Conservation (phyloP, 2,113 vertebrate species). For the Phylloscopus whistleri region DNA sequence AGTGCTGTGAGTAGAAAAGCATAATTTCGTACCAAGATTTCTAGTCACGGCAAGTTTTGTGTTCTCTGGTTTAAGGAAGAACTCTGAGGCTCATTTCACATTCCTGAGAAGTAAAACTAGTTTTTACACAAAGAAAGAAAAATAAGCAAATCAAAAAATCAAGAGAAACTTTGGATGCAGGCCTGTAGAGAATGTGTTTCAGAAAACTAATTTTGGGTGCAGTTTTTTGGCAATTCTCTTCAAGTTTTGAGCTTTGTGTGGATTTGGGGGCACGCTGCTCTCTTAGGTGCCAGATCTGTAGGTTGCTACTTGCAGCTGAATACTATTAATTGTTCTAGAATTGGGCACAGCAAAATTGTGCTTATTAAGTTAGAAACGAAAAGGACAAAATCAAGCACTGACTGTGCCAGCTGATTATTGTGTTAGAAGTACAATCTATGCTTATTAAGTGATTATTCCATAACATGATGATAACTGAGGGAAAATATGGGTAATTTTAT, state of each 20-base stretch:
- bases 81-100: background rate
- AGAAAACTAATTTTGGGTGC: background rate
- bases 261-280: background rate
- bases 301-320: background rate
- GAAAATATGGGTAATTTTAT: background rate
- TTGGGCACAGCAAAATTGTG: background rate
- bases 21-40: background rate
- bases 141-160: background rate
- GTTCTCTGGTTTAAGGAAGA: background rate
- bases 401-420: background rate
- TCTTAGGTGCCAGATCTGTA: background rate
- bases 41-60: background rate
- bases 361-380: background rate
- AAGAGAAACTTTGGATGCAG: background rate
- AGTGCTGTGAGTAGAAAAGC: background rate
- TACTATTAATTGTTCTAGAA: background rate
- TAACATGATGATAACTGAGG: background rate
- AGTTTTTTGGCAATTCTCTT: background rate
- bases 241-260: background rate
- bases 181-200: background rate
- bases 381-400: background rate
- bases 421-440: background rate
- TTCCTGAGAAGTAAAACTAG: background rate
- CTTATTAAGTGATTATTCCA: constrained; percentile 1
- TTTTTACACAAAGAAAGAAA: background rate